Evolutionary conservation across 2,888 invertebrate species (phyloP).

Genomic region (Autographa gamma): DNA sequence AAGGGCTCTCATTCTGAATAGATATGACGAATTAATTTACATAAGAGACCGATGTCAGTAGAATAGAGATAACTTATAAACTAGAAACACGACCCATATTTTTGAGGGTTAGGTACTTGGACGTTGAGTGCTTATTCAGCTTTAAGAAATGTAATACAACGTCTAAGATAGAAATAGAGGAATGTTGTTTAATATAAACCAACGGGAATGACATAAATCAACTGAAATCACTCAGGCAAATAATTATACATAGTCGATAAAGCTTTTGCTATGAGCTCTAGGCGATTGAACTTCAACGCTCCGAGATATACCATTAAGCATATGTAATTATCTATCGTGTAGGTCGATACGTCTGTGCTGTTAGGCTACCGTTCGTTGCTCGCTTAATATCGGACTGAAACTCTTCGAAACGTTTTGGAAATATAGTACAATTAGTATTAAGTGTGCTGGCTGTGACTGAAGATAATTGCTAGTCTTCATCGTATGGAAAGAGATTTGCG

Average conservation of each 20-base stretch:
- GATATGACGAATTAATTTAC: constrained; percentile 28
- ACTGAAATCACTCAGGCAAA: constrained; percentile 5
- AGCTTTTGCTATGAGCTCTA: constrained; percentile 1
- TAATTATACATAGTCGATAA: neutral
- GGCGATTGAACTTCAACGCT: constrained; percentile 6
- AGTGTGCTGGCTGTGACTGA: neutral
- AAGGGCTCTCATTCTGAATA: constrained; percentile 36
- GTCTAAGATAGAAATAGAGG: neutral
- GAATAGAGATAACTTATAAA: neutral
- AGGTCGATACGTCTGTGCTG: neutral
- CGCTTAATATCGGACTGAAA: neutral
- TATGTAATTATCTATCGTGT: constrained; percentile 8
- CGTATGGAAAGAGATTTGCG: neutral
- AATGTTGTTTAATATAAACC: neutral
- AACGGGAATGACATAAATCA: constrained; percentile 6
- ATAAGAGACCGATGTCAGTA: neutral
- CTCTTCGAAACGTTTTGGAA: neutral
- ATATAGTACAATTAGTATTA: neutral
- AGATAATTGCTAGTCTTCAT: neutral
- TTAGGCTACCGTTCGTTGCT: neutral
- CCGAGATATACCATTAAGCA: constrained; percentile 7
- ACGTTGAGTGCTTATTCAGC: neutral
- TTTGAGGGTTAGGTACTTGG: neutral
- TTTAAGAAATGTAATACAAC: neutral
- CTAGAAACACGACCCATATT: neutral